A percentile compares a stretch with the other conserved stretches of the same genome.
phyloP scores from a whole-genome alignment of 1,140 invertebrate genomes.

The Monomorium pharaonis region DNA sequence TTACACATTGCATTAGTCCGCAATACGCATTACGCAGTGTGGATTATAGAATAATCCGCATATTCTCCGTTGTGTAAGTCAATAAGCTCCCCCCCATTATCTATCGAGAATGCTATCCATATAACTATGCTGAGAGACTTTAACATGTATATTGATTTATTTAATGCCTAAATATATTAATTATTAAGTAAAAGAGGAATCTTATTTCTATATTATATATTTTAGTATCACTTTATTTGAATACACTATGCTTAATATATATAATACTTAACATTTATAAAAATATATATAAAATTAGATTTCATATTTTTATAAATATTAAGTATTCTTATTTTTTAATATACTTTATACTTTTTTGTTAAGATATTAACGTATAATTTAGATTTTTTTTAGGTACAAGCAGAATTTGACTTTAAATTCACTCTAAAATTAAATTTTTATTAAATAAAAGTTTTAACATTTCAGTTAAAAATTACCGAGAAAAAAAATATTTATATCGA shows the following conservation, averaged over 20 bases:
- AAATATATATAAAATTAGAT: background rate
- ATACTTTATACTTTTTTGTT: too few relatives aligned
- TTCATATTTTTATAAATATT: too few relatives aligned
- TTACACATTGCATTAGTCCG: conserved; percentile 37
- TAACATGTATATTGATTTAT: background rate
- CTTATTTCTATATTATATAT: background rate
- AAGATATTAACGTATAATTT: too few relatives aligned
- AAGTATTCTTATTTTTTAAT: too few relatives aligned
- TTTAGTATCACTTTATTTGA: background rate
- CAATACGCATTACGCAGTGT: conserved; percentile 25
- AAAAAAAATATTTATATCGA: too few relatives aligned
- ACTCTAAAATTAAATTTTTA: too few relatives aligned
- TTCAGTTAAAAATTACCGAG: too few relatives aligned
- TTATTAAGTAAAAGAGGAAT: background rate
- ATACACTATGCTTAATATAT: background rate
- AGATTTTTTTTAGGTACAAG: too few relatives aligned
- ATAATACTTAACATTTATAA: background rate
- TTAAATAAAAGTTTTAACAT: too few relatives aligned
- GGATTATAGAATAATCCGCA: conserved; percentile 21
- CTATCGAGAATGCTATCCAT: background rate
- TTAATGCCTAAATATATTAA: background rate
- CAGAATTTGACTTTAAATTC: too few relatives aligned
- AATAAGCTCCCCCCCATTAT: conserved; percentile 26
- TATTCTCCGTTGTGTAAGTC: conserved; percentile 44
- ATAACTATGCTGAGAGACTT: background rate